Percentiles rank a stretch among this genome's conserved stretches.
phyloP scores from a whole-genome alignment of 2,888 invertebrate species.

The Caenorhabditis japonica region DNA sequence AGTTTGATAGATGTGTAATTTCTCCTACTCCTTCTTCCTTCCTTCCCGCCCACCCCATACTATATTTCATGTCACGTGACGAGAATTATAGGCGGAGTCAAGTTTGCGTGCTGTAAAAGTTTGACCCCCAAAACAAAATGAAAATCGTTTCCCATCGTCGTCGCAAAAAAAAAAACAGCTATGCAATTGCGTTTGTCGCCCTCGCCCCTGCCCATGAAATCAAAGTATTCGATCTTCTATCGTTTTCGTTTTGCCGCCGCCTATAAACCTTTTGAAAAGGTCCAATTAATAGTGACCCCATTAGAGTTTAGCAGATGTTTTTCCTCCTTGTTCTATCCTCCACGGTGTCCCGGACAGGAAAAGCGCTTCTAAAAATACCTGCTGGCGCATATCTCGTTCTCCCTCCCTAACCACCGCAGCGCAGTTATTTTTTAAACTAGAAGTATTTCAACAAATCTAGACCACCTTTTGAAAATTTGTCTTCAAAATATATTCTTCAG shows the following conservation, averaged over 20 bases:
- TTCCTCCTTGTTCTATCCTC: too few relatives aligned
- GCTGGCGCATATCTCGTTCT: too few relatives aligned
- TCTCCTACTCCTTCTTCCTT: neutral
- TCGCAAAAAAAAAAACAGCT: conserved; percentile 5
- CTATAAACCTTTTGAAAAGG: conserved; percentile 9
- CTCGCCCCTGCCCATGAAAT: neutral
- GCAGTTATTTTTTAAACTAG: too few relatives aligned
- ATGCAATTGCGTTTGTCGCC: too few relatives aligned
- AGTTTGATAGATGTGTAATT: conserved; percentile 45
- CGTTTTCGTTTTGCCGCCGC: conserved; percentile 15
- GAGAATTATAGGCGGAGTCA: neutral
- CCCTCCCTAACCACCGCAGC: too few relatives aligned
- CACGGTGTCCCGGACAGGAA: too few relatives aligned
- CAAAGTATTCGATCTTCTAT: conserved; percentile 4
- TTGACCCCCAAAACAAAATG: too few relatives aligned
- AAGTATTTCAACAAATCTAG: too few relatives aligned
- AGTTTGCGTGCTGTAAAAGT: neutral
- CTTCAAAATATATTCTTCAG: too few relatives aligned
- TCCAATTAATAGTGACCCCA: conserved; percentile 48
- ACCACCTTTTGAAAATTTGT: too few relatives aligned
- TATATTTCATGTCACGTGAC: conserved; percentile 33
- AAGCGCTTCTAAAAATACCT: too few relatives aligned
- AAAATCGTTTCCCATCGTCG: neutral
- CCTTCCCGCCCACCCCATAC: neutral
- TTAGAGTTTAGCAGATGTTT: conserved; percentile 41